Base-by-base conservation (phyloP, 1,140 invertebrate species). In the Sarcophaga peregrina region DNA sequence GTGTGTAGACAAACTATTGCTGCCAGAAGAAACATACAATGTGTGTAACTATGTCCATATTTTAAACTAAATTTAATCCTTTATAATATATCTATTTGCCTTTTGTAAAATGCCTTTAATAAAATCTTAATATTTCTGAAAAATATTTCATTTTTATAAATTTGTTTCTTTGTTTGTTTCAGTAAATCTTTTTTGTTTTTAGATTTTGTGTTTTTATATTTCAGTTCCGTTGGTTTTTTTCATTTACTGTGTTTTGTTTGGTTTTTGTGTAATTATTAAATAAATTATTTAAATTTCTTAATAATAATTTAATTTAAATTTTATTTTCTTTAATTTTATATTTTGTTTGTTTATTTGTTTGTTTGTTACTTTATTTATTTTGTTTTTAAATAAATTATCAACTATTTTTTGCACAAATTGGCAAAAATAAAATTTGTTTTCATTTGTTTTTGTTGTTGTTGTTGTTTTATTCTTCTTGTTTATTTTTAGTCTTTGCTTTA, bases 401-500 rank as follows among this genome's bases (percentile, higher is more conserved):
- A 37, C 25, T 45, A 72, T 80, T 83, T 80, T 83, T 78, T 83
- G 82, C 58, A 8, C 62, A 37, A 37, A 52, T 73, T 54, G 13
- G 74, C 75, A 83, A 48, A 37, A 37, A 37, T 37, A 37, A 37
- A 76, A 47, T 83, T 50, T 83, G 74, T 83, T 45, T 75, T 46
- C 74, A 83, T 46, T 83, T 83, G 50, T 54, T 78, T n/a, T 68
- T 54, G 20, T 83, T 83, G 45, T 46, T 83, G 25, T 83, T 75
- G 52, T 46, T 58, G 20, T 81, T 74, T 75, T 75, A 46, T 75
- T 81, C 58, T 58, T 82, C 37, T 50, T 75, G 17, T 82, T n/a
- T 15, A 72, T 78, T 62, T 80, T 80, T 68, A 68, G 54, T 80
- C 82, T 83, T 80, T 78, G 76, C 82, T 86, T 88, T 84, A 85